Conservation (phyloP, 2,888 invertebrate species). For the Marasmarcha lunaedactyla region DNA sequence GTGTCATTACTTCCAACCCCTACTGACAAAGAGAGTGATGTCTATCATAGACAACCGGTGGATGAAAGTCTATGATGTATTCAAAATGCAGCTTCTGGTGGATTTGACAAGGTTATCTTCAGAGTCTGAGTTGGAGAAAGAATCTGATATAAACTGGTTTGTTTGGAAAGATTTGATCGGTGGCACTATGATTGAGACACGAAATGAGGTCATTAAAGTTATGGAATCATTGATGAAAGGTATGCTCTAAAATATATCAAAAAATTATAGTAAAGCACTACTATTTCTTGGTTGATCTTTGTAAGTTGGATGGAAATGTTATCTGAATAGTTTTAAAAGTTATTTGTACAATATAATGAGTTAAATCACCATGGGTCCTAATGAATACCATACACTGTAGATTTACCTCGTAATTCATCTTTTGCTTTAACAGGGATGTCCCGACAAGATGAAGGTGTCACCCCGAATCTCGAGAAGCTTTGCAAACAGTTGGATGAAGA, state of each 20-base stretch:
- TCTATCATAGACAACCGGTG: constrained; percentile 66
- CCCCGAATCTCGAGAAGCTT: constrained; percentile 77
- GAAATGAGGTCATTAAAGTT: constrained; percentile 51
- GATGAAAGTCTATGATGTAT: constrained; percentile 44
- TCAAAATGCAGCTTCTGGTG: constrained; percentile 44
- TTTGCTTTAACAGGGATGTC: constrained; percentile 54
- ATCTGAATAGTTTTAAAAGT: no score
- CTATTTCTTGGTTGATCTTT: no score
- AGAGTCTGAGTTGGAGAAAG: constrained; percentile 60
- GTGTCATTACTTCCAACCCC: constrained; percentile 78
- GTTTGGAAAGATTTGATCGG: constrained; percentile 79
- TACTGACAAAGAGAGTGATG: constrained; percentile 77
- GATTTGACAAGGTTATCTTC: constrained; percentile 50
- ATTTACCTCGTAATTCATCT: no score
- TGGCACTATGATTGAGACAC: constrained; percentile 56
- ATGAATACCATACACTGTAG: no score
- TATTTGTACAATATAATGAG: no score
- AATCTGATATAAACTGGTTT: constrained; percentile 76
- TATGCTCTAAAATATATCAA: no score
- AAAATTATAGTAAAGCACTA: constrained; percentile 13
- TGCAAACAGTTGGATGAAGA: constrained; percentile 75
- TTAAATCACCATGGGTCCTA: no score
- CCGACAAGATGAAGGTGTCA: constrained; percentile 86
- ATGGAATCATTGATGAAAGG: constrained; percentile 64
- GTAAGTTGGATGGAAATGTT: no score